phyloP scores from a whole-genome alignment of 2,797 vertebrate genomes.

The Gambelia wislizenii region DNA sequence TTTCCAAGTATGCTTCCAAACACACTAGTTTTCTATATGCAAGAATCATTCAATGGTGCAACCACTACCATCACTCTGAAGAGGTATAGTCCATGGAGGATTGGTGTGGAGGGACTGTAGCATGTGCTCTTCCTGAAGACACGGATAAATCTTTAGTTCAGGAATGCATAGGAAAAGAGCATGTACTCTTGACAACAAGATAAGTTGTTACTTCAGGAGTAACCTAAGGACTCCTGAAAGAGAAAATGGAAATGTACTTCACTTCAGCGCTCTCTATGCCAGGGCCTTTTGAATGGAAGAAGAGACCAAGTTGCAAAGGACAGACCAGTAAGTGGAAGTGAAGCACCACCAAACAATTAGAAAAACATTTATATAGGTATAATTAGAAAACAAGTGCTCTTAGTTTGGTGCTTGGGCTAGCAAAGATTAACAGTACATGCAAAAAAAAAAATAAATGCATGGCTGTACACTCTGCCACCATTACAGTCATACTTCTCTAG shows the following conservation, averaged over 20 bases:
- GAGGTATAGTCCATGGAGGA: background rate
- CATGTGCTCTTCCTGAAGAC: background rate
- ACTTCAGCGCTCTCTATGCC: background rate
- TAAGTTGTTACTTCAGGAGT: background rate
- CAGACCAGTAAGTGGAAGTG: background rate
- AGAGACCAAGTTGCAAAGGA: slow-evolving; percentile 16
- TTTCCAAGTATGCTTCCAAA: background rate
- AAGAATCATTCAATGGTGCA: background rate
- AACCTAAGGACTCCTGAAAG: background rate
- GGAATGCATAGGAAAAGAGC: background rate
- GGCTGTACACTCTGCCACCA: background rate
- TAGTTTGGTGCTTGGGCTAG: background rate
- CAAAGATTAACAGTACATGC: background rate
- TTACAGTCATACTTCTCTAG: background rate
- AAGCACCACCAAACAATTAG: background rate
- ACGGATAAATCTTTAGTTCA: background rate
- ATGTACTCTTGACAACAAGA: background rate
- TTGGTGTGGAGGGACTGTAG: background rate
- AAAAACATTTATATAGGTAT: slow-evolving; percentile 11
- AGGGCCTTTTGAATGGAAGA: slow-evolving; percentile 21
- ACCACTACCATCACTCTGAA: background rate
- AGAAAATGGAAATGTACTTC: background rate
- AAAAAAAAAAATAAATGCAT: background rate
- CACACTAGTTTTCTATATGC: background rate
- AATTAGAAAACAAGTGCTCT: slow-evolving; percentile 25